Base-by-base conservation (phyloP, 2,113 vertebrate genomes). In the Mesembrinibis cayennensis region DNA sequence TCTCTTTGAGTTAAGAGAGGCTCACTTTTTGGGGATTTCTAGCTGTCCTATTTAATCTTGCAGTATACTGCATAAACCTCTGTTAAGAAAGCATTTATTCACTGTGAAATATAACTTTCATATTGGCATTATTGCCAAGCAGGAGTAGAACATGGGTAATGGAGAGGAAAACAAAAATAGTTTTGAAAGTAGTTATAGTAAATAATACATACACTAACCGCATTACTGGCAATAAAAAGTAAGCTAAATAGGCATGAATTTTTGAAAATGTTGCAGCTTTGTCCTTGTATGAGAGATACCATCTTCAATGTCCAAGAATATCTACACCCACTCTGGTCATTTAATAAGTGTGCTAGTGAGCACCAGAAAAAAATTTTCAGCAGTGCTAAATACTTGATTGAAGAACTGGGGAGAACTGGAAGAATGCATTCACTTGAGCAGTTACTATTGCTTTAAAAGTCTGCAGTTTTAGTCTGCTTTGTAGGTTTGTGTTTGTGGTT, bases 251-350 rank as follows among this genome's bases (percentile, higher is more conserved):
- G 71, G 2, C 18, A 26, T 16, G 15, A 20, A 23, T 55, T 67
- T 92, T 67, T 69, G 23, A 72, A 92, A 71, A 42, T 23, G 9
- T 56, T 89, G 11, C 27, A 21, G 9, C n/a, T 85, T 87, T 77
- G 16, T 66, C 6, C 7, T 20, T 84, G 38, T 79, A 8, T 73
- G 70, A 74, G 38, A 49, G 4, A 65, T 5, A 52, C 22, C 15
- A 40, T 2, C 13, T 70, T 87, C 30, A 87, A 30, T 34, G 36
- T 47, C 20, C 11, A 30, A 73, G 23, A 89, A 9, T 59, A 55
- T 55, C 50, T 74, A 20, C 9, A 17, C 15, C 11, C 27, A 16
- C 16, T 53, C 36, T 0, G 0, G 13, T 73, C 5, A 38, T 65
- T 40, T 88, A 55, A 2, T 56, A 69, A 74, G 27, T 32, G 20